Conservation (phyloP, 2,797 vertebrate species). For the Gadopsis marmoratus region DNA sequence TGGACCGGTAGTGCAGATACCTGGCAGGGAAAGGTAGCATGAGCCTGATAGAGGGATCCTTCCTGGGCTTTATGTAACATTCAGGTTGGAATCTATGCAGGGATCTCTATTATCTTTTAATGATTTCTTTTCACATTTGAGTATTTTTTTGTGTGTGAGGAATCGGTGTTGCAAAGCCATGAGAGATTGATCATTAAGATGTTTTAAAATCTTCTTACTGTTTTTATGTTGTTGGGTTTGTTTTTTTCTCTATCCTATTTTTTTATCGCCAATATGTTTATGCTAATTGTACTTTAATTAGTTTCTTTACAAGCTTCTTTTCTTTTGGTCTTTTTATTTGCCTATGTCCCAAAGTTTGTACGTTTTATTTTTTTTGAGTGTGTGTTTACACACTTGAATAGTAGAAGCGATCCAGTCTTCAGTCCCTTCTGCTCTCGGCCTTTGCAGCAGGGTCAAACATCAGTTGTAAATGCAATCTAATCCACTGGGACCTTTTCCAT, state of each 20-base stretch:
- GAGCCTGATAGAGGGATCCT: conserved; percentile 39
- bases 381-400: conserved; percentile 60
- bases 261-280: conserved; percentile 52
- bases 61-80: conserved; percentile 59
- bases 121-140: background rate
- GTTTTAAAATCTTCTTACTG: conserved; percentile 45
- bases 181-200: conserved; percentile 62
- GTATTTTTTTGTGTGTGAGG: conserved; percentile 25
- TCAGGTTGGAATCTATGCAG: conserved; percentile 76
- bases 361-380: conserved; percentile 29
- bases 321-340: conserved; percentile 27
- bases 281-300: conserved; percentile 37
- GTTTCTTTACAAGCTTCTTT: conserved; percentile 53
- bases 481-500: conserved; percentile 16
- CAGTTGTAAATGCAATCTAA: conserved; percentile 25
- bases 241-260: conserved; percentile 34
- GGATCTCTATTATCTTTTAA: conserved; percentile 58
- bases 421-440: conserved; percentile 24
- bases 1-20: conserved; percentile 36
- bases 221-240: conserved; percentile 38
- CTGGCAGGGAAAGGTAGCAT: conserved; percentile 40
- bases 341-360: conserved; percentile 53
- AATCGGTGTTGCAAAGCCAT: conserved; percentile 65
- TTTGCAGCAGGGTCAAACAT: conserved; percentile 35
- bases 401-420: conserved; percentile 11